Conservation (phyloP, 2,113 vertebrate species). For the Calidris pugnax region DNA sequence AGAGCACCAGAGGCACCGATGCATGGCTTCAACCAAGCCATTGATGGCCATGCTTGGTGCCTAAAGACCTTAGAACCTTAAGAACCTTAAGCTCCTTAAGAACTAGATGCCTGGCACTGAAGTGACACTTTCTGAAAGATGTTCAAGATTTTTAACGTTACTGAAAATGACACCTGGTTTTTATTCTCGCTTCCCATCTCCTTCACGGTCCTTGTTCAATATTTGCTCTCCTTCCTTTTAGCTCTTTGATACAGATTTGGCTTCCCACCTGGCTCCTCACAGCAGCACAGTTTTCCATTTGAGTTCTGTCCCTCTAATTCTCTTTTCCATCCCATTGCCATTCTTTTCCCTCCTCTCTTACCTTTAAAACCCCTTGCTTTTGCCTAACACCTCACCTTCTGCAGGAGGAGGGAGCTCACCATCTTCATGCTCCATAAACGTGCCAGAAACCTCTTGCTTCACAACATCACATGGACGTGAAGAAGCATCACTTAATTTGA, state of each 20-base stretch:
- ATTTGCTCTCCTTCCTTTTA: not conserved
- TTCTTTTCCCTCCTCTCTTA: not conserved
- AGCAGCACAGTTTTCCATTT: not conserved
- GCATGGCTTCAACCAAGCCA: not conserved
- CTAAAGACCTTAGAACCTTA: too few species aligned
- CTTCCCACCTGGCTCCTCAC: not conserved
- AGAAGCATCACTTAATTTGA: not conserved
- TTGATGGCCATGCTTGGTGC: not conserved
- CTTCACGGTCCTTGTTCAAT: not conserved
- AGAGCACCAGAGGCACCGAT: not conserved
- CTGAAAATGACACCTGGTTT: not conserved
- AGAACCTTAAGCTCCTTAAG: not conserved
- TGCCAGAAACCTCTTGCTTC: not conserved
- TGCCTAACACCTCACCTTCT: not conserved
- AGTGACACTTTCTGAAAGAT: not conserved
- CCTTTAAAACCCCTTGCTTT: not conserved
- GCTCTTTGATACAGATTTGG: not conserved
- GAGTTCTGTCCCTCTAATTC: not conserved
- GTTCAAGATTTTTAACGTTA: not conserved
- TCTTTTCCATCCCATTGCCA: not conserved
- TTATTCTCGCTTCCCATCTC: not conserved
- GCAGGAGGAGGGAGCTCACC: not conserved
- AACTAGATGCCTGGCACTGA: not conserved
- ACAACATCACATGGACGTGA: not conserved
- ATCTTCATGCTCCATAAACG: not conserved